Evolutionary conservation across 92 coral and sea anemone species (phyloP).

Genomic region (Scolanthus callimorphus): DNA sequence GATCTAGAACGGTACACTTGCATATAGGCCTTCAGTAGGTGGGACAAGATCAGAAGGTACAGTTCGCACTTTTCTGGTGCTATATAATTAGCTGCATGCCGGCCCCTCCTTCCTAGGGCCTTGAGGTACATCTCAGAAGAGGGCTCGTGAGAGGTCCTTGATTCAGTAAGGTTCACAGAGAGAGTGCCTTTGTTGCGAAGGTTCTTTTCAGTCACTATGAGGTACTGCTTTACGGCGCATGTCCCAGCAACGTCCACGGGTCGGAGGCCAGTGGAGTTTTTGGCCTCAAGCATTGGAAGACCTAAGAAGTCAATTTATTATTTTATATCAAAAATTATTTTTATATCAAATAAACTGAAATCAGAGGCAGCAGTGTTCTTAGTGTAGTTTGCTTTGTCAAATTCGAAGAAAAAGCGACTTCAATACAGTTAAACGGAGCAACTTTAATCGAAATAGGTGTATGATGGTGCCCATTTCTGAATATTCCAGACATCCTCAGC

Average conservation of each 20-base stretch:
- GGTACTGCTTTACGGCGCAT: constrained; percentile 27
- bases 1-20: too few species aligned
- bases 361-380: too few species aligned
- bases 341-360: too few species aligned
- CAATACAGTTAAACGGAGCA: too few species aligned
- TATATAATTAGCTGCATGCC: constrained; percentile 10
- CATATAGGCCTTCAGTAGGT: constrained; percentile 48
- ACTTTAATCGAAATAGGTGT: too few species aligned
- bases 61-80: constrained; percentile 51
- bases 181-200: constrained; percentile 12
- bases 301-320: too few species aligned
- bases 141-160: constrained; percentile 3
- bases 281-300: constrained; percentile 56
- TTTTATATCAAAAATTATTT: too few species aligned
- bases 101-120: constrained; percentile 29
- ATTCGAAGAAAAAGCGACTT: too few species aligned
- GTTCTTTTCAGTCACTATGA: constrained; percentile 23
- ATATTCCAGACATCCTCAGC: too few species aligned
- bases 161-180: not conserved
- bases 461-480: too few species aligned
- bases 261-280: constrained; percentile 45
- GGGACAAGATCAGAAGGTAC: constrained; percentile 55
- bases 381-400: too few species aligned
- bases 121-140: constrained; percentile 19
- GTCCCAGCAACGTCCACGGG: constrained; percentile 48